Percentiles rank a stretch among this genome's conserved stretches.
Conservation (phyloP, 2,888 invertebrate genomes). For the Habroteleia sp. region DNA sequence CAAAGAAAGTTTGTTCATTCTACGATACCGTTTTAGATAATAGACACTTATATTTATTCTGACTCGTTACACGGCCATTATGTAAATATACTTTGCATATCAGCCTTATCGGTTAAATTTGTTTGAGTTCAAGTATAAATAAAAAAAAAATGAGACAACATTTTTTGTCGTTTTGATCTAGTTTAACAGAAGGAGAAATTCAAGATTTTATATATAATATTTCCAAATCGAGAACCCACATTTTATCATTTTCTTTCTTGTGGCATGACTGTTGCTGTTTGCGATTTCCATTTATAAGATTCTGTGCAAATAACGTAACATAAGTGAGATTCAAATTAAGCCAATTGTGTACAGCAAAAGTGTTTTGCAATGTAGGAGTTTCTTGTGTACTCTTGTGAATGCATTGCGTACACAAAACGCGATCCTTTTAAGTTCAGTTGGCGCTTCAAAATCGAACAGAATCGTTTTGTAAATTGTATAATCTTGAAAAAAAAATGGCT, state of each 20-base stretch:
- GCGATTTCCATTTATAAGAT: slow-evolving; percentile 36
- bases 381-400: slow-evolving; percentile 23
- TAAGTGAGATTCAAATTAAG: slow-evolving; percentile 25
- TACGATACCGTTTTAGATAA: slow-evolving; percentile 15
- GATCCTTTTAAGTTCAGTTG: slow-evolving; percentile 36
- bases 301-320: slow-evolving; percentile 38
- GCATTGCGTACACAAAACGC: slow-evolving; percentile 19
- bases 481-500: too few relatives aligned
- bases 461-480: slow-evolving; percentile 5
- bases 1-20: slow-evolving; percentile 10
- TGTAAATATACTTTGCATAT: slow-evolving; percentile 38
- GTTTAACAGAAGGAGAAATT: too few relatives aligned
- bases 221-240: too few relatives aligned
- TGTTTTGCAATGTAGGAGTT: slow-evolving; percentile 39
- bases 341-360: slow-evolving; percentile 24
- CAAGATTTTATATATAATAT: too few relatives aligned
- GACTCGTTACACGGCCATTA: slow-evolving; percentile 20
- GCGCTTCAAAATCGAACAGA: slow-evolving; percentile 18
- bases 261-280: too few relatives aligned
- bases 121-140: background rate
- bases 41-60: slow-evolving; percentile 14
- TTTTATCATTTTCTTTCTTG: too few relatives aligned
- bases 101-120: slow-evolving; percentile 27
- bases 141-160: too few relatives aligned
- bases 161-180: too few relatives aligned